phyloP scores from a whole-genome alignment of 1,140 invertebrate genomes.

The Zaprionus capensis region DNA sequence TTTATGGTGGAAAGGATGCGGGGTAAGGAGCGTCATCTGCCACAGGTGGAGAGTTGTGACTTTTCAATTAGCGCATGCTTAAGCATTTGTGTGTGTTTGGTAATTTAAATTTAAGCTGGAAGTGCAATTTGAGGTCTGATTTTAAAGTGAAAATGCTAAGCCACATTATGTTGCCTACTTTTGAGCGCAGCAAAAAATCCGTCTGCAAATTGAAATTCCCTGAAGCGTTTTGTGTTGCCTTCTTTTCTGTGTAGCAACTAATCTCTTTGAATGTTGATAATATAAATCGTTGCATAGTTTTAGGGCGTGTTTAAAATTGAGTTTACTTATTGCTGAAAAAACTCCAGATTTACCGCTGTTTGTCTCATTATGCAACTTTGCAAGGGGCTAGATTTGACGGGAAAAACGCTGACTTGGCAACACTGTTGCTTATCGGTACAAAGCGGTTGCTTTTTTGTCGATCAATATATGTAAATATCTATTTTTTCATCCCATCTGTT shows the following conservation, averaged over 20 bases:
- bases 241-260: no score
- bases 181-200: neutral
- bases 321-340: neutral
- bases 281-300: neutral
- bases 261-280: neutral
- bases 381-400: no score
- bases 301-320: neutral
- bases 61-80: slow-evolving; percentile 58
- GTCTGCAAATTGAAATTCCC: neutral
- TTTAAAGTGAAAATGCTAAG: neutral
- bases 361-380: no score
- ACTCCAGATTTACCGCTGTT: no score
- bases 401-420: no score
- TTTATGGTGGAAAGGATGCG: neutral
- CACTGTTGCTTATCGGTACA: neutral
- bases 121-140: neutral
- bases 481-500: neutral
- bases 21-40: slow-evolving; percentile 2
- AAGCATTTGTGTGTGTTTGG: slow-evolving; percentile 7
- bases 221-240: neutral
- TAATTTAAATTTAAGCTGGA: slow-evolving; percentile 15
- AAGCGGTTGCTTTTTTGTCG: neutral
- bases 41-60: slow-evolving; percentile 57
- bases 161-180: slow-evolving; percentile 6
- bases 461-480: neutral